phyloP scores from a whole-genome alignment of 2,113 vertebrate genomes.

The Cathartes aura region DNA sequence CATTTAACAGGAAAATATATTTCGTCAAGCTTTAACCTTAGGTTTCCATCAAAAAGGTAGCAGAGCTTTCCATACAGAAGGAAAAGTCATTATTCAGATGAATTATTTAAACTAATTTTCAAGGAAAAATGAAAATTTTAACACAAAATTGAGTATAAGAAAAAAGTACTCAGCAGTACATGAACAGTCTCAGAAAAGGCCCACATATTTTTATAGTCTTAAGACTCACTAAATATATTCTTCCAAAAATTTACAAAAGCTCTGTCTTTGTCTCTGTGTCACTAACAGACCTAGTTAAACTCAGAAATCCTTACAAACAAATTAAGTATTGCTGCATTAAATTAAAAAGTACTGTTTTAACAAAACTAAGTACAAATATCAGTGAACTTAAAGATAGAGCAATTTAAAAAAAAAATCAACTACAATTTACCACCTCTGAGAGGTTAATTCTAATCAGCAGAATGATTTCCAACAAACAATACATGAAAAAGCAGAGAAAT shows the following conservation, averaged over 20 bases:
- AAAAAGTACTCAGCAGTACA: background rate
- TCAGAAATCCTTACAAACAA: background rate
- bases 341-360: background rate
- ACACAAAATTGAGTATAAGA: background rate
- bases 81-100: background rate
- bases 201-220: background rate
- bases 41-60: background rate
- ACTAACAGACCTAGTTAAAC: background rate
- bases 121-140: background rate
- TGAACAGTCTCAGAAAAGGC: background rate
- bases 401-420: background rate
- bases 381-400: background rate
- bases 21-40: background rate
- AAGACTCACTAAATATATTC: background rate
- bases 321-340: background rate
- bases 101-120: background rate
- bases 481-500: background rate
- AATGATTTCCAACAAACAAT: background rate
- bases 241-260: background rate
- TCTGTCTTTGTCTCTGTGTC: background rate
- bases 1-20: background rate
- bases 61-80: background rate
- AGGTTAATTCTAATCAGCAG: background rate
- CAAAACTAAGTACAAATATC: background rate
- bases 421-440: background rate